A percentile compares a stretch with the other conserved stretches of the same genome.
These are phyloP conservation scores for Halictus rubicundus DNA, from an alignment of 1,140 invertebrate species.

Conservation along the genomic window DNA sequence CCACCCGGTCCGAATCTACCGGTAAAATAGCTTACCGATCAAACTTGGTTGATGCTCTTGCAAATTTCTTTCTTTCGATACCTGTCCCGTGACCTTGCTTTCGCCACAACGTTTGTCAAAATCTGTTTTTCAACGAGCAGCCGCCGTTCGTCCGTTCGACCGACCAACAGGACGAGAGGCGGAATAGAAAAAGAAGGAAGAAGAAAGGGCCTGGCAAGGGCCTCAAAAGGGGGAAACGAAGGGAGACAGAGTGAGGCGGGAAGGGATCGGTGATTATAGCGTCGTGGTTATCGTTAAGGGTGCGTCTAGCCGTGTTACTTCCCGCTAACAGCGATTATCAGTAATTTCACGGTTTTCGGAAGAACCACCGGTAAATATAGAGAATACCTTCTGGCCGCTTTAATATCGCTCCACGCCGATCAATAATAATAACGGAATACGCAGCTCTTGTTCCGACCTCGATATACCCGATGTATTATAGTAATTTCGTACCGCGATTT, in stretches of 20 bases:
- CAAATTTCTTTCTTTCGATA: no score
- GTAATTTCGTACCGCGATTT: constrained; percentile 73
- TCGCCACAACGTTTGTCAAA: no score
- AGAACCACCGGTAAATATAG: constrained; percentile 76
- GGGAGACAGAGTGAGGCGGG: neutral
- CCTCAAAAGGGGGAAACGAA: neutral
- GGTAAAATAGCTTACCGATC: no score
- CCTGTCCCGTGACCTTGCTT: no score
- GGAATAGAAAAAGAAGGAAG: constrained; percentile 3
- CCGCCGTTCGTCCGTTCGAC: no score
- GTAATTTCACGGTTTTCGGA: constrained; percentile 78
- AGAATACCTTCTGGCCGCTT: constrained; percentile 71
- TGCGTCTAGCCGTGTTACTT: constrained; percentile 58
- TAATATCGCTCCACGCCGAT: constrained; percentile 75
- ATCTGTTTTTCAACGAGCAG: no score
- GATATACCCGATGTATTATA: constrained; percentile 75
- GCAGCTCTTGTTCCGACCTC: constrained; percentile 65
- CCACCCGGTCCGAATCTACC: no score
- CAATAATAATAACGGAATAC: constrained; percentile 79
- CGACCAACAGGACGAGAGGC: no score
- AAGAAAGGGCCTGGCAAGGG: neutral
- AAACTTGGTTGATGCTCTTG: no score
- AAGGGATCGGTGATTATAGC: constrained; percentile 54
- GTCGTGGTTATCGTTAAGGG: constrained; percentile 65
- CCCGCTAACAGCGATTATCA: constrained; percentile 73